phyloP scores from a whole-genome alignment of 2,797 vertebrate species.

The Poeciliopsis presidionis region DNA sequence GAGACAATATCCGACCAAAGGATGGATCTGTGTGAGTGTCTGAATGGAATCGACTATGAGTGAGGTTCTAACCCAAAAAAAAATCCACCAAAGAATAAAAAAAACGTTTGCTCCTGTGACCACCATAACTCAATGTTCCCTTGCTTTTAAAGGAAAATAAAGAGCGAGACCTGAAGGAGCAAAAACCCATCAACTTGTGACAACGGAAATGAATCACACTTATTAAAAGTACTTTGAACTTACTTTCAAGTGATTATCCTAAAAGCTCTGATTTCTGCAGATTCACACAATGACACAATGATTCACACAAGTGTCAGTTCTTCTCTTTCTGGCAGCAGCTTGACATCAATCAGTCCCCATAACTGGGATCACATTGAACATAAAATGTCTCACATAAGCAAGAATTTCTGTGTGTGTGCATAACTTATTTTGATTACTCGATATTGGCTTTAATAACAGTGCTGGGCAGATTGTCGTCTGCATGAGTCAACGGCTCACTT shows the following conservation, averaged over 20 bases:
- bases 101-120: background rate
- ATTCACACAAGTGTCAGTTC: slow-evolving; percentile 37
- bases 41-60: background rate
- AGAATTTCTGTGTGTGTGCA: slow-evolving; percentile 7
- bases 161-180: slow-evolving; percentile 82
- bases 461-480: background rate
- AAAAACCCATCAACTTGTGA: background rate
- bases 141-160: slow-evolving; percentile 78
- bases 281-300: slow-evolving; percentile 42
- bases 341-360: slow-evolving; percentile 51
- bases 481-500: background rate
- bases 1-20: background rate
- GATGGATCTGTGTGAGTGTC: background rate
- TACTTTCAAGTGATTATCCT: slow-evolving; percentile 68
- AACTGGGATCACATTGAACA: background rate
- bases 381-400: slow-evolving; percentile 43
- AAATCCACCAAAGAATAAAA: background rate
- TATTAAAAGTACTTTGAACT: background rate
- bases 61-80: background rate
- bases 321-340: slow-evolving; percentile 6
- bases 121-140: background rate
- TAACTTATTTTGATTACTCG: background rate
- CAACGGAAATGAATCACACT: background rate
- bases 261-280: slow-evolving; percentile 65
- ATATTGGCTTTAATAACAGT: background rate